Evolutionary conservation across 2,888 invertebrate genomes (phyloP).

Genomic region (Scaptomyza reducta): DNA sequence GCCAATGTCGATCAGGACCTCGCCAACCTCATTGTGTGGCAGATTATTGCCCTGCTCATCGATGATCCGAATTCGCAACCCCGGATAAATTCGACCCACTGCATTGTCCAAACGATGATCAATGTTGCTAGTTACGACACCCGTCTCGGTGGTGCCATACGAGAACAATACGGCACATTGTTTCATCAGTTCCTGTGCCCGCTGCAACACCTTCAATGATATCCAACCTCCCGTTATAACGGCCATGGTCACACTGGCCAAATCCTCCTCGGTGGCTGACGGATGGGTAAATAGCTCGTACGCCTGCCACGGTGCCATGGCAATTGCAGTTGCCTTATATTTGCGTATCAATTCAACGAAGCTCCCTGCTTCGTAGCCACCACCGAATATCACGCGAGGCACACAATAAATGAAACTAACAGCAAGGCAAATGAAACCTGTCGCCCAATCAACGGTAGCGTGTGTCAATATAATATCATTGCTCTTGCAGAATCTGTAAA

Average conservation of each 20-base stretch:
- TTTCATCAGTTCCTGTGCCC: constrained; percentile 41
- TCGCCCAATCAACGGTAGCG: constrained; percentile 71
- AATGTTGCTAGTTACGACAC: constrained; percentile 42
- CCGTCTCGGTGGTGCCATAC: constrained; percentile 64
- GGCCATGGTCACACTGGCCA: constrained; percentile 17
- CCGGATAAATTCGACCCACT: constrained; percentile 64
- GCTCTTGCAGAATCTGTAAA: constrained; percentile 39
- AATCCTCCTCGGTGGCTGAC: constrained; percentile 30
- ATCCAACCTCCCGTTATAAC: constrained; percentile 59
- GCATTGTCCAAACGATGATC: constrained; percentile 44
- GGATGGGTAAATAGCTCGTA: constrained; percentile 50
- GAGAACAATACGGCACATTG: constrained; percentile 29
- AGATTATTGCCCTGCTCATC: constrained; percentile 67
- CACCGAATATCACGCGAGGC: constrained; percentile 56
- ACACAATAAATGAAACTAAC: constrained; percentile 32
- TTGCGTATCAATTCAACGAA: constrained; percentile 50
- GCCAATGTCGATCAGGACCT: constrained; percentile 60
- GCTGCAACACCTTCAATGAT: constrained; percentile 36
- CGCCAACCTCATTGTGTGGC: constrained; percentile 67
- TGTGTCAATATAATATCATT: constrained; percentile 55
- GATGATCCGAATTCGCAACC: constrained; percentile 60
- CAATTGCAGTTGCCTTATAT: constrained; percentile 50
- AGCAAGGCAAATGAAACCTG: constrained; percentile 51
- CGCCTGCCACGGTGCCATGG: constrained; percentile 60
- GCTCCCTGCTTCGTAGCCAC: constrained; percentile 50